Conservation (phyloP, 1,140 invertebrate species). For the Homarus americanus region DNA sequence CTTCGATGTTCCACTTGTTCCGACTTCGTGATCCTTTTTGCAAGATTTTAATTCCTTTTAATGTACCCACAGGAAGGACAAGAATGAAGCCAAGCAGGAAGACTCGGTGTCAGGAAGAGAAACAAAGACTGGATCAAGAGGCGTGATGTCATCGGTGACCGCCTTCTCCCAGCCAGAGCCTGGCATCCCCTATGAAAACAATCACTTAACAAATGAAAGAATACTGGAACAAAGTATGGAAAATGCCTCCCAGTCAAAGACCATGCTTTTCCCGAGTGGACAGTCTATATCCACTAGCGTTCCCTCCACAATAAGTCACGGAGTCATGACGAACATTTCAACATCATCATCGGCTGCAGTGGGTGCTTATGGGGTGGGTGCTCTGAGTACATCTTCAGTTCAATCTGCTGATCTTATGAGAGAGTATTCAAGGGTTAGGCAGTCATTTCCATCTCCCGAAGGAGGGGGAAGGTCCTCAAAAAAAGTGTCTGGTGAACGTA, state of each 20-base stretch:
- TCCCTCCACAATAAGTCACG: background rate
- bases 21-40: no score
- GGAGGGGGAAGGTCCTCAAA: background rate
- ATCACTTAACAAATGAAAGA: background rate
- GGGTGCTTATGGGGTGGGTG: background rate
- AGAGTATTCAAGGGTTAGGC: background rate
- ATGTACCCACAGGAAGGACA: slow-evolving; percentile 47
- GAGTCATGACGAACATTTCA: background rate
- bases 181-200: background rate
- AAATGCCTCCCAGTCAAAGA: background rate
- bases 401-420: background rate
- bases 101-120: background rate
- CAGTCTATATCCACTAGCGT: slow-evolving; percentile 5
- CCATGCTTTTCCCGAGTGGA: slow-evolving; percentile 36
- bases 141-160: background rate
- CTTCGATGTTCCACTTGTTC: no score
- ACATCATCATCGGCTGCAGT: background rate
- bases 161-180: background rate
- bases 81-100: background rate
- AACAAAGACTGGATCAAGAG: background rate
- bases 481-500: slow-evolving; percentile 8
- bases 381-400: background rate
- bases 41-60: no score
- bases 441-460: background rate
- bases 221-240: background rate